Evolutionary conservation across 2,888 invertebrate species (phyloP).

Genomic region (Epistrophella euchroma): DNA sequence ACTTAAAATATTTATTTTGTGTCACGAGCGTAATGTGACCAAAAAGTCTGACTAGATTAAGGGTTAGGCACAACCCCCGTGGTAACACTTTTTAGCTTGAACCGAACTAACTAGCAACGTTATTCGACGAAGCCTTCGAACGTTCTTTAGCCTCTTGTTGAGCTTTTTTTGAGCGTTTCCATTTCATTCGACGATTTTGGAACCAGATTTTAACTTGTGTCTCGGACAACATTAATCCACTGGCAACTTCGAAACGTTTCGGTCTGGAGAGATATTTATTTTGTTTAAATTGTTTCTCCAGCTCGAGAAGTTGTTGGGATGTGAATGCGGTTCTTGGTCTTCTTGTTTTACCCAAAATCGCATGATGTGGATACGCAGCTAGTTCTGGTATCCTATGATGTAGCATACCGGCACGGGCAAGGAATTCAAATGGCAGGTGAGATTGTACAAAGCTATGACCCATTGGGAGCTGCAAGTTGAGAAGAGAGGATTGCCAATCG

Average conservation of each 20-base stretch:
- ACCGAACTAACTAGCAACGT: slow-evolving; percentile 62
- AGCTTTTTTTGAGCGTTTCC: slow-evolving; percentile 98
- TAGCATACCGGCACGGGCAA: slow-evolving; percentile 96
- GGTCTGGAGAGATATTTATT: slow-evolving; percentile 99
- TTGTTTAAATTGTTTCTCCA: slow-evolving; percentile 99
- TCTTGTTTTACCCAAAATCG: slow-evolving; percentile 93
- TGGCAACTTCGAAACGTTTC: slow-evolving; percentile 99
- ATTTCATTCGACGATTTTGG: slow-evolving; percentile 99
- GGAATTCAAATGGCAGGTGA: slow-evolving; percentile 89
- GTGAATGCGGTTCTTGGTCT: slow-evolving; percentile 99
- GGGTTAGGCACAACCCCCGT: background rate
- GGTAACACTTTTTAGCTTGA: background rate
- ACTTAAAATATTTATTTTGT: slow-evolving; percentile 21
- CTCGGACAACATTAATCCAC: slow-evolving; percentile 98
- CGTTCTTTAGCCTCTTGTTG: slow-evolving; percentile 92
- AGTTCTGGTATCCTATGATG: slow-evolving; percentile 94
- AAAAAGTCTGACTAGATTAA: slow-evolving; percentile 68
- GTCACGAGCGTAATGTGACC: slow-evolving; percentile 45
- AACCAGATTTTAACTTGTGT: slow-evolving; percentile 99
- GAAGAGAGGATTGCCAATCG: slow-evolving; percentile 66
- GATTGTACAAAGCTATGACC: slow-evolving; percentile 84
- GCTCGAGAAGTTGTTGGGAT: slow-evolving; percentile 95
- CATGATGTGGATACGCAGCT: slow-evolving; percentile 90
- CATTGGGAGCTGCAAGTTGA: slow-evolving; percentile 82
- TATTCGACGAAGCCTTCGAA: slow-evolving; percentile 78